phyloP scores from a whole-genome alignment of 2,888 invertebrate species.

The Thereva unica region DNA sequence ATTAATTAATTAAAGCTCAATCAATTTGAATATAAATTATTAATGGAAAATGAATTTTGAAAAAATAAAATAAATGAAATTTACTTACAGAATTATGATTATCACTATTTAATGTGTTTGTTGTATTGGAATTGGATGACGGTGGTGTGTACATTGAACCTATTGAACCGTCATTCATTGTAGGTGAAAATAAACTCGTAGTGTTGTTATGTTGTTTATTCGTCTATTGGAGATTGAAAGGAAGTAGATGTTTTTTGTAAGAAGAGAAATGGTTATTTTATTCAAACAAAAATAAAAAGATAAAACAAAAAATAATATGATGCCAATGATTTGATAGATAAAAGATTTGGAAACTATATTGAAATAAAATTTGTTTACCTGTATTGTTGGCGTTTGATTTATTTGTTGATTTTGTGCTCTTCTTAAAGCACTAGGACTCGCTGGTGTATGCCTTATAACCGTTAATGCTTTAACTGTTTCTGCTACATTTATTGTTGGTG shows the following conservation, averaged over 20 bases:
- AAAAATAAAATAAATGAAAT: constrained; percentile 1
- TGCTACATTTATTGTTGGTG: constrained; percentile 68
- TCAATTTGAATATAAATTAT: background rate
- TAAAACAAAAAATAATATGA: background rate
- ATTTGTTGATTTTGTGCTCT: constrained; percentile 54
- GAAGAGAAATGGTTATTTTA: background rate
- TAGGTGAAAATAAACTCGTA: constrained; percentile 27
- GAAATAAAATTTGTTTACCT: constrained; percentile 50
- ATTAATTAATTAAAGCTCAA: background rate
- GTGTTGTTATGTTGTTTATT: constrained; percentile 25
- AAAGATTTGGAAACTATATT: constrained; percentile 40
- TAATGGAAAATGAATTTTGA: background rate
- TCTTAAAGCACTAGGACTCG: constrained; percentile 77
- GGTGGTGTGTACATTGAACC: constrained; percentile 29
- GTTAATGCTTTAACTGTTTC: constrained; percentile 86
- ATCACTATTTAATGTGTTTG: constrained; percentile 50
- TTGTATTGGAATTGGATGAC: constrained; percentile 48
- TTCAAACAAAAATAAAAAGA: constrained; percentile 15
- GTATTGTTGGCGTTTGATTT: constrained; percentile 42
- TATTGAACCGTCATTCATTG: constrained; percentile 16
- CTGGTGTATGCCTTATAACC: constrained; percentile 83
- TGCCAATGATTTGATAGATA: background rate
- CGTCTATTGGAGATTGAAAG: constrained; percentile 14
- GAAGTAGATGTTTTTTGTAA: constrained; percentile 1
- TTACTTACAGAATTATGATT: constrained; percentile 26